These are phyloP conservation scores for Laothoe populi DNA, from an alignment of 2,888 invertebrate genomes.

Conservation along the genomic window DNA sequence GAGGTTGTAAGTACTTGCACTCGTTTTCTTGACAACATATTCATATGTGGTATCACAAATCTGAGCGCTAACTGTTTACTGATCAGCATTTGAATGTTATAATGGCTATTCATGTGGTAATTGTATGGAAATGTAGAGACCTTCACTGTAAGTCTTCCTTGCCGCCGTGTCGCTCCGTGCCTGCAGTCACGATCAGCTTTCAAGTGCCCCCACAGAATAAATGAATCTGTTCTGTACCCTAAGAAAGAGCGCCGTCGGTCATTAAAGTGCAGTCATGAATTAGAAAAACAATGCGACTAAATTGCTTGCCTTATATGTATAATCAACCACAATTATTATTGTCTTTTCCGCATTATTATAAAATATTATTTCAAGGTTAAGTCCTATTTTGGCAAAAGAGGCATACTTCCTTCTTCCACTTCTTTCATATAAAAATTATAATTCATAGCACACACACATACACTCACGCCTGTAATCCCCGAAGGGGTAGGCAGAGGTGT, in stretches of 20 bases:
- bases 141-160: slow-evolving; percentile 17
- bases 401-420: not conserved
- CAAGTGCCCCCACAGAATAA: slow-evolving; percentile 14
- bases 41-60: slow-evolving; percentile 23
- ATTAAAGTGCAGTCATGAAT: not conserved
- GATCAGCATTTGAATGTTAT: slow-evolving; percentile 21
- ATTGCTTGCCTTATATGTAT: not conserved
- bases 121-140: slow-evolving; percentile 23
- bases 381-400: slow-evolving; percentile 10
- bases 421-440: not conserved
- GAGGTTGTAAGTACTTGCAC: not conserved
- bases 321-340: not conserved
- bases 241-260: not conserved
- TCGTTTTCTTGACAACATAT: slow-evolving; percentile 21
- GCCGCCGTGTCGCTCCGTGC: slow-evolving; percentile 2
- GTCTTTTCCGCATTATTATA: slow-evolving; percentile 2
- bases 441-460: too few relatives aligned
- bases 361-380: slow-evolving; percentile 7
- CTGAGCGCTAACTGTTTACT: slow-evolving; percentile 3
- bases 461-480: too few relatives aligned
- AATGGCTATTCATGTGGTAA: slow-evolving; percentile 21
- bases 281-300: not conserved
- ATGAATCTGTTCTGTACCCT: not conserved
- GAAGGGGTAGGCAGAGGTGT: too few relatives aligned
- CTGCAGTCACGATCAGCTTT: slow-evolving; percentile 18